Conservation (phyloP, 2,888 invertebrate genomes). For the Dione juno region DNA sequence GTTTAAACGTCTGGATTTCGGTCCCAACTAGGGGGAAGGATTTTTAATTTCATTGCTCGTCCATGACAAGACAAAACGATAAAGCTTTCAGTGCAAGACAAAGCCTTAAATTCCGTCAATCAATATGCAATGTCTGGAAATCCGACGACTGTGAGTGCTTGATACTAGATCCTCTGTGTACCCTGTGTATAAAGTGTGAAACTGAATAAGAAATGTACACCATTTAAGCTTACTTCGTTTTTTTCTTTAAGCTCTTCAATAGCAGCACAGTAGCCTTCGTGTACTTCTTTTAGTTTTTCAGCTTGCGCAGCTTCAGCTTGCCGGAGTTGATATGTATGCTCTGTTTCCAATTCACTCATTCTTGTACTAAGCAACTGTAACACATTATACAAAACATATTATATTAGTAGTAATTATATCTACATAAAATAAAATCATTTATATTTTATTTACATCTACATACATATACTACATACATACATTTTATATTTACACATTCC, state of each 20-base stretch:
- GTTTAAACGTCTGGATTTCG: too few species aligned
- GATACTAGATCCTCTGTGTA: too few species aligned
- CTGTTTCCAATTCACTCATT: slow-evolving; percentile 93
- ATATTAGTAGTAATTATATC: slow-evolving; percentile 20
- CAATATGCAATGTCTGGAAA: too few species aligned
- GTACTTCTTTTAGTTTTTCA: slow-evolving; percentile 91
- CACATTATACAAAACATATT: slow-evolving; percentile 49
- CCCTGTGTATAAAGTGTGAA: too few species aligned
- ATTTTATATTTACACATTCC: not conserved
- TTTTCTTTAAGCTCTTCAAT: slow-evolving; percentile 91
- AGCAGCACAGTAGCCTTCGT: slow-evolving; percentile 91
- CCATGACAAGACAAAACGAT: too few species aligned
- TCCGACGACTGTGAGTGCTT: too few species aligned
- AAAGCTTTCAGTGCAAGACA: too few species aligned
- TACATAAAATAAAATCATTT: not conserved
- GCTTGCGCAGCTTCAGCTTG: slow-evolving; percentile 91
- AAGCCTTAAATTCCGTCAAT: too few species aligned
- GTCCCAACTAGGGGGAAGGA: too few species aligned
- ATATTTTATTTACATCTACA: not conserved
- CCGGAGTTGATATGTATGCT: slow-evolving; percentile 93
- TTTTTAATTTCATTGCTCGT: too few species aligned
- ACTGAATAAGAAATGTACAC: too few species aligned
- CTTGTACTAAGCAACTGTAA: slow-evolving; percentile 84
- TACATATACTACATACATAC: too few species aligned
- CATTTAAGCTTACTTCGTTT: slow-evolving; percentile 76